Evolutionary conservation across 1,140 invertebrate genomes (phyloP).

Genomic region (Stegodyphus mimosarum): DNA sequence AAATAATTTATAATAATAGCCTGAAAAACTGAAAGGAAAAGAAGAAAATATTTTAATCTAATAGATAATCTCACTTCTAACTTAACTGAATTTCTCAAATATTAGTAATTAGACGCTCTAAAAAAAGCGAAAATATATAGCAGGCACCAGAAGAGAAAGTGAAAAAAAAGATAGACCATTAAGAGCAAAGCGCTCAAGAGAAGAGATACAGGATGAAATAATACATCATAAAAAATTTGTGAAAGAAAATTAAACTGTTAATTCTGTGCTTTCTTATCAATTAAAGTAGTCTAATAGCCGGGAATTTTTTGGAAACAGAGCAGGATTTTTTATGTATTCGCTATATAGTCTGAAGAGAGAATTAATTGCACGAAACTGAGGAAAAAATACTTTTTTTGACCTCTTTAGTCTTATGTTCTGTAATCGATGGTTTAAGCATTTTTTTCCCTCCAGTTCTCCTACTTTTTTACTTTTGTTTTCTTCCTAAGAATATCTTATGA

Average conservation of each 20-base stretch:
- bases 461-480: constrained; percentile 10
- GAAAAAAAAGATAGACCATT: too few species aligned
- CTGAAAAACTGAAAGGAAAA: too few species aligned
- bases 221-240: neutral
- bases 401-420: neutral
- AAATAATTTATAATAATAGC: too few species aligned
- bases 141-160: too few species aligned
- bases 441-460: constrained; percentile 11
- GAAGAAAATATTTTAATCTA: too few species aligned
- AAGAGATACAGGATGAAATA: neutral
- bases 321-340: neutral
- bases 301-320: neutral
- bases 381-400: neutral
- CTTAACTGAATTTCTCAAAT: too few species aligned
- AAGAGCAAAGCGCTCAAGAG: too few species aligned
- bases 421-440: constrained; percentile 13
- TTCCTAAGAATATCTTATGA: constrained; percentile 16
- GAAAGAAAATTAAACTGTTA: neutral
- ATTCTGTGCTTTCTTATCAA: neutral
- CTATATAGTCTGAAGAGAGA: neutral
- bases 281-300: neutral
- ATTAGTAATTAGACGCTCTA: too few species aligned
- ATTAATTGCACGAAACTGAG: neutral
- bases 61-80: too few species aligned
- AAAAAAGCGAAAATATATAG: too few species aligned